Conservation (phyloP, 2,113 vertebrate genomes). For the Tyrannus savana region DNA sequence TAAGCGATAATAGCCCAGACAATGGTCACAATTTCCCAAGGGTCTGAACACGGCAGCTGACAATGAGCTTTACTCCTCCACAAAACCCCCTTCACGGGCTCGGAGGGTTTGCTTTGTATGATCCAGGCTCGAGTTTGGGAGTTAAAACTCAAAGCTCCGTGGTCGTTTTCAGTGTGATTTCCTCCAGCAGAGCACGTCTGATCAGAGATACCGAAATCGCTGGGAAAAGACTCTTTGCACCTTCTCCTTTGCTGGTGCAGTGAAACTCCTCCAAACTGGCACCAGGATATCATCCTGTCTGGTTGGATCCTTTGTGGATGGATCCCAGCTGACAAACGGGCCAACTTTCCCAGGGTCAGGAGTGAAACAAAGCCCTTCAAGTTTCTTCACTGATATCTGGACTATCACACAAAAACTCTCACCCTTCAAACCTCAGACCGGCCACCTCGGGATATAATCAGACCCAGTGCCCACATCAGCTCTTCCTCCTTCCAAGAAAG, state of each 20-base stretch:
- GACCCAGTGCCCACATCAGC: not conserved
- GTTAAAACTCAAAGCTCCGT: not conserved
- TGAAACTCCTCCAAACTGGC: not conserved
- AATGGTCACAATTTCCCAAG: constrained; percentile 62
- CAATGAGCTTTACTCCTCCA: constrained; percentile 51
- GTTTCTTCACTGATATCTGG: not conserved
- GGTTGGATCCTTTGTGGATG: not conserved
- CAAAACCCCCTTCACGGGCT: constrained; percentile 35
- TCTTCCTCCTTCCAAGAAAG: not conserved
- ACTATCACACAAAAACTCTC: not conserved
- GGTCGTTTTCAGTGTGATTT: not conserved
- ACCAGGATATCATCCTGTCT: not conserved
- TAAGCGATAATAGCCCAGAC: constrained; percentile 53
- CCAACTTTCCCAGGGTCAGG: not conserved
- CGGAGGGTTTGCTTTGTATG: not conserved
- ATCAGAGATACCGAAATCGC: not conserved
- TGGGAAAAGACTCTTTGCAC: not conserved
- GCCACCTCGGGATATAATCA: rapidly evolving
- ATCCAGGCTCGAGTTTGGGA: constrained; percentile 19
- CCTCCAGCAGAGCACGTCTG: not conserved
- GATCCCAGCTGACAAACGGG: not conserved
- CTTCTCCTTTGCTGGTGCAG: not conserved
- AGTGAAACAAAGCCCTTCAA: not conserved
- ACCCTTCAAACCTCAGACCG: not conserved
- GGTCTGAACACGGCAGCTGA: constrained; percentile 32